Evolutionary conservation across 2,888 invertebrate species (phyloP).

Genomic region (Synanthedon tipuliformis): DNA sequence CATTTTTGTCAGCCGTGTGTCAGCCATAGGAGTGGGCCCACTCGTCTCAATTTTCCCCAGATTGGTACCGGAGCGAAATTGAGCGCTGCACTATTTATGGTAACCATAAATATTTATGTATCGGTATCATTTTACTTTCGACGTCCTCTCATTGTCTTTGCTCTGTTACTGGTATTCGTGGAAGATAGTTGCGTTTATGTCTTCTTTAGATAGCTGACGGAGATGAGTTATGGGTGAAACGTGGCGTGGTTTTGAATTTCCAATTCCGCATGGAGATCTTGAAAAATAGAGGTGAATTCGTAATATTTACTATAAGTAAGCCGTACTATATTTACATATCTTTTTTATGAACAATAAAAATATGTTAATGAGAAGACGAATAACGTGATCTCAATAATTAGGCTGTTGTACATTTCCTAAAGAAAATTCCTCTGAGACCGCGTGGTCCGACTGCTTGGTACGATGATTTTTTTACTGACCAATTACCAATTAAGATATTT

Average conservation of each 20-base stretch:
- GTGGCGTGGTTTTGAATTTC: background rate
- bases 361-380: too few relatives aligned
- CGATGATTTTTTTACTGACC: too few relatives aligned
- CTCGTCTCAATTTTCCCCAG: slow-evolving; percentile 37
- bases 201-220: slow-evolving; percentile 6
- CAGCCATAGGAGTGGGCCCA: slow-evolving; percentile 9
- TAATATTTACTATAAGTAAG: too few relatives aligned
- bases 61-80: slow-evolving; percentile 29
- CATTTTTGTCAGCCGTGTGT: slow-evolving; percentile 5
- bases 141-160: slow-evolving; percentile 15
- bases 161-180: slow-evolving; percentile 6
- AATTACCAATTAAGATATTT: too few relatives aligned
- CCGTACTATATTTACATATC: too few relatives aligned
- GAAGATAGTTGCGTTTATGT: slow-evolving; percentile 9
- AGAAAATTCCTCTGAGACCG: too few relatives aligned
- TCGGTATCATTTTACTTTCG: slow-evolving; percentile 44
- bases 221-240: background rate
- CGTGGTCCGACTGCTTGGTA: too few relatives aligned
- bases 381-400: too few relatives aligned
- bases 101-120: slow-evolving; percentile 45
- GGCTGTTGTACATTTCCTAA: too few relatives aligned
- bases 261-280: too few relatives aligned
- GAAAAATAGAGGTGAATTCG: too few relatives aligned
- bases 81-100: slow-evolving; percentile 36
- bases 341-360: too few relatives aligned